Base-by-base conservation (phyloP, 2,797 vertebrate genomes). In the Channallabes apus region DNA sequence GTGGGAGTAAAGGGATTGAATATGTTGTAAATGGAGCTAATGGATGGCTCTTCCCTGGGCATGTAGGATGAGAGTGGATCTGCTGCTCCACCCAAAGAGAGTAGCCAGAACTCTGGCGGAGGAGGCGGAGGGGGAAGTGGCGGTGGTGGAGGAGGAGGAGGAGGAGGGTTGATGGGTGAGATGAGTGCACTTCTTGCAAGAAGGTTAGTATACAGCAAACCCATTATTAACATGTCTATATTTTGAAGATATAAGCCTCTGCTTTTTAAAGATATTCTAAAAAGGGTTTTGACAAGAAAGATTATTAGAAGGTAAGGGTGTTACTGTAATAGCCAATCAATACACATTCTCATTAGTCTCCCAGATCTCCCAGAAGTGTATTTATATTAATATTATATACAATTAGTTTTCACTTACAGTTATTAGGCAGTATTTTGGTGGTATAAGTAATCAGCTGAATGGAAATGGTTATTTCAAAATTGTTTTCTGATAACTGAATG, bases 151-250 rank as follows among this genome's bases (percentile, higher is more conserved):
- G 92, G 90, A 1, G 94, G 94, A 0, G 91, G 90, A 1, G 91
- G 82, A 0, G 94, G 94, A 2, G 95, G 95, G 0, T 90, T 97
- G 18, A 97, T 97, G 96, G 95, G 96, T 84, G 97, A 97, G 90
- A 97, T 97, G 97, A 97, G 94, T 0, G 95, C 96, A 80, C 96
- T 97, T 90, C 91, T 97, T 54, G 96, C 97, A 51, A 92, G 95
- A 71, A 94, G 97, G 97, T 96, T 89, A 93, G 85, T 86, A 81
- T 24, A 59, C 3, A 56, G 9, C 27, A 35, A 79, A 9, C 11
- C 32, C 38, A 32, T 67, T 38, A 51, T 54, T 61, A 27, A n/a
- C 72, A 27, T 35, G 12, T 85, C 22, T 32, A 38, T 58, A 61
- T 80, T 35, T 27, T 69, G 54, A 79, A 15, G 11, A 51, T 65